Percentiles rank a stretch among this genome's conserved stretches.
Evolutionary conservation across 2,888 invertebrate genomes (phyloP).

Genomic region (Metalampra italica): DNA sequence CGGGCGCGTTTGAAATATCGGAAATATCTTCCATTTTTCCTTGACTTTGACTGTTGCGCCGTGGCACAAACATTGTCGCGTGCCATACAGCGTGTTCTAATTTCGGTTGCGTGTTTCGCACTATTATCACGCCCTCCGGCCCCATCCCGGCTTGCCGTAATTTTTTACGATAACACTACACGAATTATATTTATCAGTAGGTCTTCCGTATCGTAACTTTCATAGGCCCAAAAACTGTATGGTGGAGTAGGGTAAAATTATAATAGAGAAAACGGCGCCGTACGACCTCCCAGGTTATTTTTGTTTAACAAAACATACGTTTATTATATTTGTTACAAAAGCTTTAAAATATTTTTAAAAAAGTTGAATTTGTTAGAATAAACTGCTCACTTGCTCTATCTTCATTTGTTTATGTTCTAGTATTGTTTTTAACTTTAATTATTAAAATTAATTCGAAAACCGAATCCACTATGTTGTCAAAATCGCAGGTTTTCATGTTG

Average conservation of each 20-base stretch:
- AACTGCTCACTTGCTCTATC: no score
- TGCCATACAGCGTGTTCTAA: slow-evolving; percentile 4
- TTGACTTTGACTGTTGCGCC: neutral
- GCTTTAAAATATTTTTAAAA: no score
- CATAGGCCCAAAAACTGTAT: neutral
- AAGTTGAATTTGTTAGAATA: no score
- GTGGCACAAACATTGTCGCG: slow-evolving; percentile 1
- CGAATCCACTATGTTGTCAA: no score
- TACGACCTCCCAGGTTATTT: slow-evolving; percentile 4
- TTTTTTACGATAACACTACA: slow-evolving; percentile 56
- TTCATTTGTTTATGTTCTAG: no score
- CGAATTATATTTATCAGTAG: slow-evolving; percentile 37
- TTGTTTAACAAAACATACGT: no score
- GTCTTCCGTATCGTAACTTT: slow-evolving; percentile 6
- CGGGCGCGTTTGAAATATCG: neutral
- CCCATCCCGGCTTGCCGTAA: slow-evolving; percentile 41
- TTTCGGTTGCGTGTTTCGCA: slow-evolving; percentile 18
- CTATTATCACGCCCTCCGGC: slow-evolving; percentile 51
- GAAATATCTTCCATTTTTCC: neutral
- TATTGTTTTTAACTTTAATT: no score
- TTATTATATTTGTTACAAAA: no score
- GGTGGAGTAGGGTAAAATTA: no score
- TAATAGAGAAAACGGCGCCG: slow-evolving; percentile 2
- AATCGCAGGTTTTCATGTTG: no score
- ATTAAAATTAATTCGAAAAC: no score